Evolutionary conservation across 2,113 vertebrate species (phyloP).

Genomic region (Hippopotamus amphibius): DNA sequence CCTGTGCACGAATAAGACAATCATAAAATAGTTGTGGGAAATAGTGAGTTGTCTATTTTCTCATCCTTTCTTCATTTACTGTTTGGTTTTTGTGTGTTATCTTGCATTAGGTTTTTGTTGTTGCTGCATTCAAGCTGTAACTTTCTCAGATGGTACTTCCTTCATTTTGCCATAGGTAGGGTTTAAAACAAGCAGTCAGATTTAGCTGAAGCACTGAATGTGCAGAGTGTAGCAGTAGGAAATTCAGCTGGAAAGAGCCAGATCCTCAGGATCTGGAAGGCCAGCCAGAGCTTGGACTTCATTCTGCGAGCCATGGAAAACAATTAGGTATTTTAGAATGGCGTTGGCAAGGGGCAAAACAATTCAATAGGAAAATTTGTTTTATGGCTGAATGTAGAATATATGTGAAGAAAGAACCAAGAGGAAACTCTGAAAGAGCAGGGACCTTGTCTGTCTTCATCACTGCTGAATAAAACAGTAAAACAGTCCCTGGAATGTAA

Average conservation of each 20-base stretch:
- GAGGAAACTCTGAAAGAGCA: neutral
- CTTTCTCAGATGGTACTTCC: neutral
- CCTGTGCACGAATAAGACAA: neutral
- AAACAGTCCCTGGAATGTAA: neutral
- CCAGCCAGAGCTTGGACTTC: neutral
- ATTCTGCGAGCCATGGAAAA: neutral
- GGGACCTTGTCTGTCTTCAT: neutral
- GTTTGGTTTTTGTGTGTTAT: neutral
- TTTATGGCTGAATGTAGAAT: neutral
- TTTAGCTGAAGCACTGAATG: neutral
- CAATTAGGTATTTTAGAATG: constrained; percentile 11
- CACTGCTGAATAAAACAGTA: neutral
- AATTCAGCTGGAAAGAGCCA: neutral
- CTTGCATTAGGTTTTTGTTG: neutral
- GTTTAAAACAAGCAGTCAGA: neutral
- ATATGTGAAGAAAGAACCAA: neutral
- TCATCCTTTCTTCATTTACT: neutral
- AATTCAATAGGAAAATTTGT: neutral
- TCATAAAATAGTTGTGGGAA: neutral
- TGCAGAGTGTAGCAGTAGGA: neutral
- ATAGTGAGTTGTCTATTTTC: neutral
- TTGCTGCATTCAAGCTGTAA: neutral
- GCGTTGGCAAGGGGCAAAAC: neutral
- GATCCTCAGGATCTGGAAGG: neutral
- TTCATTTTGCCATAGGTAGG: neutral